A percentile compares a stretch with the other conserved stretches of the same genome.
phyloP scores from a whole-genome alignment of 2,888 invertebrate genomes.

The Synergus itoensis region DNA sequence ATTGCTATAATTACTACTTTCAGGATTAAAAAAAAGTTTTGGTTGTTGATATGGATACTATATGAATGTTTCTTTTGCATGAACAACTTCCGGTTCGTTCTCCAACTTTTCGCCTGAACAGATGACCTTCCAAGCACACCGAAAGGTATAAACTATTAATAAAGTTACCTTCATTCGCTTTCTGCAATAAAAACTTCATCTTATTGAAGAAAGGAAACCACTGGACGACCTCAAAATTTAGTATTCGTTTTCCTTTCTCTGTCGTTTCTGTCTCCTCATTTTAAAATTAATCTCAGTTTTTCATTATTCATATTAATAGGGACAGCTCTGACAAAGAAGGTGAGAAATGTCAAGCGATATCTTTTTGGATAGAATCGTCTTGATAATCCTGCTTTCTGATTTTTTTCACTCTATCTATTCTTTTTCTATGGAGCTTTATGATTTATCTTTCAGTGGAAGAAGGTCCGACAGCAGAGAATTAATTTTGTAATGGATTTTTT shows the following conservation, averaged over 20 bases:
- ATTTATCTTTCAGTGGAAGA: neutral
- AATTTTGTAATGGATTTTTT: neutral
- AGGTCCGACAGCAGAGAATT: neutral
- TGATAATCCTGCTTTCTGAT: neutral
- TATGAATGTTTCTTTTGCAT: conserved; percentile 76
- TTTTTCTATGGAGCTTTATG: conserved; percentile 7
- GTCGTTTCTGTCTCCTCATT: neutral
- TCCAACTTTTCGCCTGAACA: conserved; percentile 72
- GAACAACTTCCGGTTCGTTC: conserved; percentile 73
- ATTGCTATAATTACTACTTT: conserved; percentile 29
- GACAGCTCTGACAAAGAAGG: neutral
- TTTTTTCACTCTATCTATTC: neutral
- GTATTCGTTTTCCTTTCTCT: conserved; percentile 46
- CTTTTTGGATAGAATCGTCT: neutral
- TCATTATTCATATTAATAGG: neutral
- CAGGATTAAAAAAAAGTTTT: conserved; percentile 34
- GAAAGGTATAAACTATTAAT: conserved; percentile 75
- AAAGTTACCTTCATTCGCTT: conserved; percentile 56
- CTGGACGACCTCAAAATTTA: conserved; percentile 49
- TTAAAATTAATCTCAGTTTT: neutral
- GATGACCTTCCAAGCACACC: conserved; percentile 73
- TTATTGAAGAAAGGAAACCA: conserved; percentile 22
- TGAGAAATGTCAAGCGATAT: neutral
- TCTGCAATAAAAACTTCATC: conserved; percentile 39
- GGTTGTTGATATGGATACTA: conserved; percentile 66